phyloP scores from a whole-genome alignment of 2,113 vertebrate genomes.

The Uria lomvia region DNA sequence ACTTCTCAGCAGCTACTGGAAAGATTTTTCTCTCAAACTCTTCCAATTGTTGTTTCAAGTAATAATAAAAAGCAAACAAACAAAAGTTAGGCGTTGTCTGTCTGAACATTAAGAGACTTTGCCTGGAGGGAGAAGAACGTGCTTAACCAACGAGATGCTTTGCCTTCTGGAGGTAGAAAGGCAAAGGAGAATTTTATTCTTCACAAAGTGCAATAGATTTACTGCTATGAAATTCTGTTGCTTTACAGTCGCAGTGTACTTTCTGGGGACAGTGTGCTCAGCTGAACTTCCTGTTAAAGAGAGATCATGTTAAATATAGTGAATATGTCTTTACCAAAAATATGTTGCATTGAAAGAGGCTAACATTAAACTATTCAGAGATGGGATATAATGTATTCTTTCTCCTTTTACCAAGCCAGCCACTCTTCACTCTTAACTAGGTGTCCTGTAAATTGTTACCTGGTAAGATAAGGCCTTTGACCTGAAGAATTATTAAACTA shows the following conservation, averaged over 20 bases:
- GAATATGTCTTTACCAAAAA: conserved; percentile 82
- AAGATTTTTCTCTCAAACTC: conserved; percentile 71
- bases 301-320: conserved; percentile 72
- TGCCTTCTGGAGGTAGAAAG: conserved; percentile 69
- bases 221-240: conserved; percentile 83
- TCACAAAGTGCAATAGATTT: conserved; percentile 88
- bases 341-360: conserved; percentile 71
- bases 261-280: conserved; percentile 72
- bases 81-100: conserved; percentile 57
- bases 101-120: conserved; percentile 66
- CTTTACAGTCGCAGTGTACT: conserved; percentile 75
- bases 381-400: conserved; percentile 73
- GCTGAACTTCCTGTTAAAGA: conserved; percentile 71
- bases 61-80: conserved; percentile 64
- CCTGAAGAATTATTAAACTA: conserved; percentile 73
- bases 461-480: conserved; percentile 70
- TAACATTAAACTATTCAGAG: conserved; percentile 73
- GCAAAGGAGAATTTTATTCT: conserved; percentile 76
- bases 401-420: conserved; percentile 71
- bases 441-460: conserved; percentile 70
- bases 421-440: conserved; percentile 69
- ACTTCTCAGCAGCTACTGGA: conserved; percentile 79
- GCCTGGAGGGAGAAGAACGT: conserved; percentile 67
- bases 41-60: conserved; percentile 70
- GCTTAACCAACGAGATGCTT: conserved; percentile 61